Conservation (phyloP, 2,888 invertebrate genomes). For the Sinodicranocentrus sp. region DNA sequence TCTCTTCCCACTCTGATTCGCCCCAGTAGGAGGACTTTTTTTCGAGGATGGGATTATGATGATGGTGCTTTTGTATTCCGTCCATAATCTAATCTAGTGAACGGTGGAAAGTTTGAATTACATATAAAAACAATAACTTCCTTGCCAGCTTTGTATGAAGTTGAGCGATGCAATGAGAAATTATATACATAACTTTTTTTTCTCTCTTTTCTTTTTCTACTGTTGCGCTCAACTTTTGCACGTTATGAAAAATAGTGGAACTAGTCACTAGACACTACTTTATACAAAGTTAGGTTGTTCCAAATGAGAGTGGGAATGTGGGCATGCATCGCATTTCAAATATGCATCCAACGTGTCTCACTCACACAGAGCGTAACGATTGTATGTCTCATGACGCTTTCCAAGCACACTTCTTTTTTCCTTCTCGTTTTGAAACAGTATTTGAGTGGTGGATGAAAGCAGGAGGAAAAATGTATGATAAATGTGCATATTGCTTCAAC, state of each 20-base stretch:
- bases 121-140: conserved; percentile 10
- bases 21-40: neutral
- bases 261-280: no score
- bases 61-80: neutral
- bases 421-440: neutral
- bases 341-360: conserved; percentile 32
- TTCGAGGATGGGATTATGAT: neutral
- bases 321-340: conserved; percentile 22
- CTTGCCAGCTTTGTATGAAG: neutral
- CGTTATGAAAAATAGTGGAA: no score
- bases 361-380: conserved; percentile 10
- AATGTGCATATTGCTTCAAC: conserved; percentile 17
- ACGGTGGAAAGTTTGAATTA: conserved; percentile 22
- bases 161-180: conserved; percentile 21
- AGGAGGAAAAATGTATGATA: conserved; percentile 12
- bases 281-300: no score
- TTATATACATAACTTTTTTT: neutral
- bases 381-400: conserved; percentile 6
- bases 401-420: neutral
- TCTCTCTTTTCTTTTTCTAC: neutral
- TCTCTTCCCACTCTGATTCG: neutral
- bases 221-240: neutral
- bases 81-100: conserved; percentile 17
- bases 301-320: conserved; percentile 2
- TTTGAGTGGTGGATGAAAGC: no score